Evolutionary conservation across 2,888 invertebrate species (phyloP).

Genomic region (Morpho deidamia): DNA sequence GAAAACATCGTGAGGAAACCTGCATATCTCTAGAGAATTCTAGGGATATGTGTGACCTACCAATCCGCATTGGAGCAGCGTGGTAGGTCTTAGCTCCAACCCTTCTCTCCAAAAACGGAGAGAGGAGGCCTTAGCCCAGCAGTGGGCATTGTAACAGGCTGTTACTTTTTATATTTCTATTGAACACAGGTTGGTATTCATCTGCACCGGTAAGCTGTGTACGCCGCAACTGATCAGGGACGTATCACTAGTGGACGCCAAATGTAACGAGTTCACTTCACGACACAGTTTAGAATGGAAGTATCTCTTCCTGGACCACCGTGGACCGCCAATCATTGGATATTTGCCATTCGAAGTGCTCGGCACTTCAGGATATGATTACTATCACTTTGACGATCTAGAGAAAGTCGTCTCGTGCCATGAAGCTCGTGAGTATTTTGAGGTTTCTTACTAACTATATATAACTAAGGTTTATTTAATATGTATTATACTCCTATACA

Average conservation of each 20-base stretch:
- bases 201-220: constrained; percentile 89
- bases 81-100: no score
- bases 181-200: constrained; percentile 82
- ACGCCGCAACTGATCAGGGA: constrained; percentile 91
- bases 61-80: no score
- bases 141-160: no score
- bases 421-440: constrained; percentile 81
- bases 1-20: no score
- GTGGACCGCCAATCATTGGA: constrained; percentile 94
- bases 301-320: constrained; percentile 93
- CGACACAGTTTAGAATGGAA: constrained; percentile 97
- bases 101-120: no score
- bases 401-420: constrained; percentile 92
- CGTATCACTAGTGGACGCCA: constrained; percentile 87
- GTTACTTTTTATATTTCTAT: no score
- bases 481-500: no score
- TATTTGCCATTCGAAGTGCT: constrained; percentile 96
- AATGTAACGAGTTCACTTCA: constrained; percentile 92
- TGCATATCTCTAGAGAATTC: no score
- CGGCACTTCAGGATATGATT: constrained; percentile 97
- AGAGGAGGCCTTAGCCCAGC: no score
- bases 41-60: no score
- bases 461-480: no score
- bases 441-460: no score
- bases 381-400: constrained; percentile 96